Conservation (phyloP, 2,113 vertebrate genomes). For the Oryzias celebensis region DNA sequence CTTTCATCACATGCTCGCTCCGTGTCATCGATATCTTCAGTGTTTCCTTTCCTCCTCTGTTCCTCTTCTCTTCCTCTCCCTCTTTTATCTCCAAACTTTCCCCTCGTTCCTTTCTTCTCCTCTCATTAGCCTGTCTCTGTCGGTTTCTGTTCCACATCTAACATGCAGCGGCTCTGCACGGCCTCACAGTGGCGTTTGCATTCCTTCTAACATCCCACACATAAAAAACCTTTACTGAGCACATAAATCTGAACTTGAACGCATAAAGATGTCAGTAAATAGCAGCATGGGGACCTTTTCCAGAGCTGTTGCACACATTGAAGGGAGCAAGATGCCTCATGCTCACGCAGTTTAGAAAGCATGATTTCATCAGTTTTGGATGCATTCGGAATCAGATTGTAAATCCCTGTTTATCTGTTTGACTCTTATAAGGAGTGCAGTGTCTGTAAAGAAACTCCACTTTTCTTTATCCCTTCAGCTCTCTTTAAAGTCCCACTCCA, state of each 20-base stretch:
- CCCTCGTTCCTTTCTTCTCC: constrained; percentile 14
- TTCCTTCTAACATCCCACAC: constrained; percentile 12
- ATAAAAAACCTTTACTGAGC: constrained; percentile 10
- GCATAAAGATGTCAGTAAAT: constrained; percentile 28
- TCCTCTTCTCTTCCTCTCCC: constrained; percentile 14
- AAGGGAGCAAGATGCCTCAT: no score
- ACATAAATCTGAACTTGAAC: constrained; percentile 28
- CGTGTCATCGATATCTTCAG: constrained; percentile 33
- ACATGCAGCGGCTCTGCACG: constrained; percentile 22
- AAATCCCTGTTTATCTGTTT: no score
- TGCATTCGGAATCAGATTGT: no score
- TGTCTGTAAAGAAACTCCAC: no score
- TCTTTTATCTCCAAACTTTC: constrained; percentile 45
- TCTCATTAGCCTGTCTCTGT: constrained; percentile 33
- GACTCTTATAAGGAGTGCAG: no score
- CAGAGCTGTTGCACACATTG: no score
- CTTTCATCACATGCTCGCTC: constrained; percentile 43
- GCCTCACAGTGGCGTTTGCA: constrained; percentile 2
- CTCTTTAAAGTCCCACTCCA: no score
- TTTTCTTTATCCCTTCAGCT: no score
- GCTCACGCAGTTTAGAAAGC: no score
- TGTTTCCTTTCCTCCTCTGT: constrained; percentile 43
- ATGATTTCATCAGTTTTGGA: no score
- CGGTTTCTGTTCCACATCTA: constrained; percentile 2
- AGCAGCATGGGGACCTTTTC: background rate